Evolutionary conservation across 2,888 invertebrate species (phyloP), one percentile per base, ranked within the genome.

Genomic region (Gortyna flavago): DNA sequence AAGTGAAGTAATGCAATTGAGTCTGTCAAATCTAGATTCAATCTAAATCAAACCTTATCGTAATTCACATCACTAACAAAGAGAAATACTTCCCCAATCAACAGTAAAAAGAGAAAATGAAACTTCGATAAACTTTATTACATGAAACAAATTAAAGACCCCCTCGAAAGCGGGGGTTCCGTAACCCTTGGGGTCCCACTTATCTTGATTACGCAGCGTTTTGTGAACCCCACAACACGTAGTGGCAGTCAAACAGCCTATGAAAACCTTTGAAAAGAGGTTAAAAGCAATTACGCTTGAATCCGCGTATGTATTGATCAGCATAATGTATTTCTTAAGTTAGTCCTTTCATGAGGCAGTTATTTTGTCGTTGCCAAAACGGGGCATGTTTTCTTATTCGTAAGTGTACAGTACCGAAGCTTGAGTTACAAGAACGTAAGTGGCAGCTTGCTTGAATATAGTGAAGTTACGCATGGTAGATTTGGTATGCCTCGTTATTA

Each of bases 171-270:
- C 62, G 18, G 84, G 80, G 85, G 83, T 84, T 73, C 73, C 59
- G 79, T 75, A 84, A 80, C 78, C 80, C 87, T 80, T 76, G 68
- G 83, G 87, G 86, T 88, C 85, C 84, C 87, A 87, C 87, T 86
- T 88, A 89, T 89, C 89, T 89, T 86, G 90, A 91, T 91, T 91
- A 88, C 87, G 79, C 80, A 86, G 81, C 84, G 67, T 85, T 89
- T 90, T 85, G 77, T 76, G 83, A 86, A 79, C 75, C 77, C 83
- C 80, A 83, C 88, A 81, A 87, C 80, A 84, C 80, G 85, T 87
- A 85, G 87, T 84, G 85, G 80, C 70, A 88, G 87, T 88, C 87
- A 87, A 87, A 87, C 84, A 83, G 87, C 86, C 81, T 90, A 89
- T 87, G 77, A 86, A 81, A 85, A 85, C 82, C 78, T 89, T 87